Evolutionary conservation across 1,140 invertebrate species (phyloP), one percentile per base, ranked within the genome.

Genomic region (Acyrthosiphon pisum): DNA sequence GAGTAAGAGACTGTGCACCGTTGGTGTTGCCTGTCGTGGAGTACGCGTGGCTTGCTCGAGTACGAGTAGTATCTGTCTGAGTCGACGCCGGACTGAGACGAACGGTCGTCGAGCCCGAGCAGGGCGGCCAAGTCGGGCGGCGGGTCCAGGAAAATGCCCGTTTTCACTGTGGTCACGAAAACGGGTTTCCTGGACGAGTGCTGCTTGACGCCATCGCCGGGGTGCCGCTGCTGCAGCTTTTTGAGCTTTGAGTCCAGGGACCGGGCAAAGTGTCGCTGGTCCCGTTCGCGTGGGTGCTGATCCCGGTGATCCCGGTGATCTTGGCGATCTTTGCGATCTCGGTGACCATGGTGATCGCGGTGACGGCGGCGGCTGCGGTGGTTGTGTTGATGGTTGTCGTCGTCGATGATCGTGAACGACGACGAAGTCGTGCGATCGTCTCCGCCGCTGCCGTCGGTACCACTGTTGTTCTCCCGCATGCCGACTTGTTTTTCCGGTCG

Each of bases 91-190:
- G 83, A 93, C 90, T 44, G 94, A 35, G 94, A 94, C 83, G 95
- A 95, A 94, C 89, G 44, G 22, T 93, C 41, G 90, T 88, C 83
- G 53, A 97, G 95, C 0, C 97, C 97, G 7, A 97, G 95, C 2
- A 97, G 95, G 35, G 95, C 95, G 1, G 97, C 97, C 68, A 97
- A 95, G 94, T 97, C 97, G 41, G 97, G 96, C 1, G 97, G 97
- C 2, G 97, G 97, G 94, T 97, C 96, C 88, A 98, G 95, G 94
- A 98, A 98, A 94, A 97, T 96, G 2, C 97, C 97, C 44, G 96
- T 96, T 93, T 97, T 97, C 14, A 98, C 97, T 0, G 97, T 97
- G 0, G 97, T 98, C 76, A 98, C 96, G 94, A 98, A 98, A 93
- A 94, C 94, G 7, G 94, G 94, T 93, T 94, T 87, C 86, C 94